Evolutionary conservation across 2,113 vertebrate species (phyloP).

Genomic region (Psittacara wagleri): DNA sequence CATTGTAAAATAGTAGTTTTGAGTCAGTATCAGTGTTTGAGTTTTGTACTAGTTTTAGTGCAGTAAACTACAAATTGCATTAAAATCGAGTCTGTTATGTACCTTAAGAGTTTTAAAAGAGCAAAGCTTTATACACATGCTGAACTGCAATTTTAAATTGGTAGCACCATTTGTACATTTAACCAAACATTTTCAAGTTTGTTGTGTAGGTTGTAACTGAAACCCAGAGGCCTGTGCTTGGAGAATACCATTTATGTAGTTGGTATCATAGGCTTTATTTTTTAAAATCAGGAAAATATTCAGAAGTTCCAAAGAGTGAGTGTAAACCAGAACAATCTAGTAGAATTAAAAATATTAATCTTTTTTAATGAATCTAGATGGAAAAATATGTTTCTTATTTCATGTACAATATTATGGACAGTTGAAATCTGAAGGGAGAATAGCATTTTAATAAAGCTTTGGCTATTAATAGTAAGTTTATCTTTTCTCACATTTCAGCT

Average conservation of each 20-base stretch:
- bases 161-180: background rate
- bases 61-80: background rate
- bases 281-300: background rate
- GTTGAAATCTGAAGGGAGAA: background rate
- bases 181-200: background rate
- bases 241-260: background rate
- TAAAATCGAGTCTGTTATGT: background rate
- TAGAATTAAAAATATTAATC: background rate
- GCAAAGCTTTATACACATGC: background rate
- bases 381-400: background rate
- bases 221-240: background rate
- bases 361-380: background rate
- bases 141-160: background rate
- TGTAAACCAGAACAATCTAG: background rate
- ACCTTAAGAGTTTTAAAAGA: background rate
- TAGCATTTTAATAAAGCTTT: background rate
- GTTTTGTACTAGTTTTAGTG: background rate
- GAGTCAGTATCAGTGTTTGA: background rate
- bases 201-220: background rate
- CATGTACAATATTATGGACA: background rate
- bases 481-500: conserved; percentile 6
- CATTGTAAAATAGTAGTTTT: background rate
- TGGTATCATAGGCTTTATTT: background rate
- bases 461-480: background rate
- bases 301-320: background rate